Conservation (phyloP, 2,113 vertebrate species). For the Pungitius pungitius region DNA sequence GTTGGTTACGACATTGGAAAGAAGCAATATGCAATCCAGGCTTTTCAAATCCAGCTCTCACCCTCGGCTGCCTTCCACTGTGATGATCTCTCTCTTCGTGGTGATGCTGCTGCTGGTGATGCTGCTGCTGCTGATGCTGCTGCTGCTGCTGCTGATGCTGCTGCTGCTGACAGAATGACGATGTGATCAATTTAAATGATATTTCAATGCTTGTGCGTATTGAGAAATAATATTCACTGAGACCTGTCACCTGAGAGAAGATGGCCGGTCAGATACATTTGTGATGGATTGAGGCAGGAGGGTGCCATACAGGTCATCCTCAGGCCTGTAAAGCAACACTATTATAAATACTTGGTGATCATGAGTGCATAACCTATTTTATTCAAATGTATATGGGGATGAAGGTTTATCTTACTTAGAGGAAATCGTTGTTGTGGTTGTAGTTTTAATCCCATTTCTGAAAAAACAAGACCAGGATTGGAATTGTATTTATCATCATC, state of each 20-base stretch:
- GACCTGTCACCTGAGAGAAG: conserved; percentile 52
- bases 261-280: conserved; percentile 9
- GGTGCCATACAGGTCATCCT: conserved; percentile 67
- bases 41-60: conserved; percentile 22
- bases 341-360: neutral
- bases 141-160: conserved; percentile 41
- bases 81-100: conserved; percentile 43
- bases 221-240: neutral
- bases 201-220: neutral
- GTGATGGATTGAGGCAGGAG: conserved; percentile 65
- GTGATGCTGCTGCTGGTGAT: conserved; percentile 42
- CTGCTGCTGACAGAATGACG: conserved; percentile 17
- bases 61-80: conserved; percentile 55
- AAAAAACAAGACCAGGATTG: conserved; percentile 6
- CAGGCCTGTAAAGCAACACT: conserved; percentile 52
- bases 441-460: conserved; percentile 49
- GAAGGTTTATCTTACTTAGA: conserved; percentile 46
- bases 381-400: neutral
- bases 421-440: conserved; percentile 33
- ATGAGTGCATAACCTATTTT: neutral
- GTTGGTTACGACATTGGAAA: neutral
- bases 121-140: conserved; percentile 30
- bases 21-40: neutral
- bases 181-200: neutral
- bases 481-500: neutral